Percentiles rank a stretch among this genome's conserved stretches.
Conservation (phyloP, 2,888 invertebrate species). For the Mongoloraphidia duomilia region DNA sequence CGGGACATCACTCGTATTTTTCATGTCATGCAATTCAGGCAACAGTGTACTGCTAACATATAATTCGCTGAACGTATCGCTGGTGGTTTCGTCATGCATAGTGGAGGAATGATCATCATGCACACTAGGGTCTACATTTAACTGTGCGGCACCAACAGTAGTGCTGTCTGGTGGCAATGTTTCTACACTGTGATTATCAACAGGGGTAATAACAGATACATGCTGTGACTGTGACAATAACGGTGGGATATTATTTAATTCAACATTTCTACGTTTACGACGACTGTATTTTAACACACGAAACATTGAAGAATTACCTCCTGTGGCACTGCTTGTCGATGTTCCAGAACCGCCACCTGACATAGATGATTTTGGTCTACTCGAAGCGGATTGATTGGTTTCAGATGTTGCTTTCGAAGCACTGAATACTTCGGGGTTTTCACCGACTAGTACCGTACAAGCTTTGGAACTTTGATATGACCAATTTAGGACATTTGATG, state of each 20-base stretch:
- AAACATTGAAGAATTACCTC: conserved; percentile 1
- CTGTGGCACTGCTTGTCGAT: conserved; percentile 5
- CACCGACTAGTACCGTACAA: conserved; percentile 72
- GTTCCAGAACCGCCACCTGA: conserved; percentile 38
- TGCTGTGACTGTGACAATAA: conserved; percentile 17
- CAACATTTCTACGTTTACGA: conserved; percentile 55
- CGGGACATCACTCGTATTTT: conserved; percentile 17
- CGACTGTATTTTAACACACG: conserved; percentile 8
- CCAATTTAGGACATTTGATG: conserved; percentile 71
- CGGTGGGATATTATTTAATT: conserved; percentile 15
- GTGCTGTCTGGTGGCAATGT: conserved; percentile 18
- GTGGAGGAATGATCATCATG: neutral
- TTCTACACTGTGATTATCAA: too few species aligned
- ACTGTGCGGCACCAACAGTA: conserved; percentile 15
- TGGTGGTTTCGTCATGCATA: conserved; percentile 5
- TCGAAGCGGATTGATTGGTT: conserved; percentile 55
- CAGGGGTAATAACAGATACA: conserved; percentile 21
- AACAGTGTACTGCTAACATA: conserved; percentile 9
- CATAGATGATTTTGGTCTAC: conserved; percentile 43
- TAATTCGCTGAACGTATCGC: conserved; percentile 21
- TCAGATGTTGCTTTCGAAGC: conserved; percentile 58
- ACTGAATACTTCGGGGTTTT: conserved; percentile 51
- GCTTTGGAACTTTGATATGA: conserved; percentile 71
- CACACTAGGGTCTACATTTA: conserved; percentile 16
- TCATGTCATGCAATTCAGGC: conserved; percentile 24